Base-by-base conservation (phyloP, 2,113 vertebrate species). In the Ariopsis seemanni region DNA sequence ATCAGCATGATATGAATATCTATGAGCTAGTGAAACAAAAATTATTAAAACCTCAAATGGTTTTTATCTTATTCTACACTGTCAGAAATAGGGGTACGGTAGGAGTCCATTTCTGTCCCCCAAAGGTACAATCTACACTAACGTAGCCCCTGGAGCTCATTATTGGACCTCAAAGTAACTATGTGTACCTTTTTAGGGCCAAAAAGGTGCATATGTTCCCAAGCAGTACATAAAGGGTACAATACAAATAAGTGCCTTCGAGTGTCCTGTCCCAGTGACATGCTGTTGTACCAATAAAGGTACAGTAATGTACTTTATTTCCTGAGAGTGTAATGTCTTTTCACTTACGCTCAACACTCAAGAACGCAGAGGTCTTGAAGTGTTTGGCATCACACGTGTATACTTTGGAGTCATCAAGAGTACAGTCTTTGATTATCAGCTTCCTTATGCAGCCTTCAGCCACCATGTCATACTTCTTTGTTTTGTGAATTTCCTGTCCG, bases 331-430 rank as follows among this genome's bases (percentile, higher is more conserved):
- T 0, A 50, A 89, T 85, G 50, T 83, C 87, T 52, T 69, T 84
- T 91, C 60, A 94, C 98, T 98, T 95, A 99, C 98, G 97, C 90
- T 96, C 96, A n/a, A 99, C 98, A 84, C 97, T 98, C 91, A 99
- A 96, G 95, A 97, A 98, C 92, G 97, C 97, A 84, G 98, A 98
- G 27, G 98, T 99, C 93, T 98, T 99, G 92, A 98, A 99, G 85
- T 97, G 96, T 88, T 97, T 97, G 88, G 97, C 96, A 89, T 97
- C 96, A 77, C 98, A 99, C 1, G 96, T 96, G 60, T 99, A 99
- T 60, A 95, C 97, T 94, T 96, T 97, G 84, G 97, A 96, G 86
- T 99, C 98, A 0, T 99, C 97, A 50, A 96, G 87, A 12, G 95
- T 95, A 90, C 98, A 99, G 92, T 92, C 94, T 0, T 90, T 96